phyloP scores from a whole-genome alignment of 2,797 vertebrate species.

The Clamator glandarius region DNA sequence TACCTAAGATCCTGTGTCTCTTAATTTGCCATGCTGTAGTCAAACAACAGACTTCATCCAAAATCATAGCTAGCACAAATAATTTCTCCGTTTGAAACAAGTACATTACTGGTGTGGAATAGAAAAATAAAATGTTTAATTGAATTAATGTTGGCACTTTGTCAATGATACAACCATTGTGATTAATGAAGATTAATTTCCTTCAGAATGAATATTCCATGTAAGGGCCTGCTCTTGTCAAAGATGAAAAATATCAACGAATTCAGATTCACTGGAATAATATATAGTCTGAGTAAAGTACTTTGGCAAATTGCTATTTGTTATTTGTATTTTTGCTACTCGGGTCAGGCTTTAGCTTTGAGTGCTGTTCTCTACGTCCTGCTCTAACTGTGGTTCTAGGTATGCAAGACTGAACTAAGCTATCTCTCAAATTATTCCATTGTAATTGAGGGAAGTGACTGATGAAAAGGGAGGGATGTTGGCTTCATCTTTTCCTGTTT shows the following conservation, averaged over 20 bases:
- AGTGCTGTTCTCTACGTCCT: not conserved
- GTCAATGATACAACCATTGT: not conserved
- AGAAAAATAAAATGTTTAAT: constrained; percentile 10
- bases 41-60: not conserved
- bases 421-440: not conserved
- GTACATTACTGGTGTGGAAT: not conserved
- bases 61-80: not conserved
- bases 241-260: not conserved
- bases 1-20: not conserved
- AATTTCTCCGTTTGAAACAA: not conserved
- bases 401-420: not conserved
- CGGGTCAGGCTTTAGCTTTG: not conserved
- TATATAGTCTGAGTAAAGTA: not conserved
- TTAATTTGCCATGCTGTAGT: not conserved
- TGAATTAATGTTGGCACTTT: not conserved
- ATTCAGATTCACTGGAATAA: not conserved
- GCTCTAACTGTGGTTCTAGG: not conserved
- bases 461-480: not conserved
- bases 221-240: not conserved
- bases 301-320: not conserved
- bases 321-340: not conserved
- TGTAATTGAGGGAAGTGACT: not conserved
- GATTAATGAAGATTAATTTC: constrained; percentile 51
- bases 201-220: not conserved
- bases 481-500: not conserved